Conservation (phyloP, 1,140 invertebrate genomes). For the Drosophila chauvacae region DNA sequence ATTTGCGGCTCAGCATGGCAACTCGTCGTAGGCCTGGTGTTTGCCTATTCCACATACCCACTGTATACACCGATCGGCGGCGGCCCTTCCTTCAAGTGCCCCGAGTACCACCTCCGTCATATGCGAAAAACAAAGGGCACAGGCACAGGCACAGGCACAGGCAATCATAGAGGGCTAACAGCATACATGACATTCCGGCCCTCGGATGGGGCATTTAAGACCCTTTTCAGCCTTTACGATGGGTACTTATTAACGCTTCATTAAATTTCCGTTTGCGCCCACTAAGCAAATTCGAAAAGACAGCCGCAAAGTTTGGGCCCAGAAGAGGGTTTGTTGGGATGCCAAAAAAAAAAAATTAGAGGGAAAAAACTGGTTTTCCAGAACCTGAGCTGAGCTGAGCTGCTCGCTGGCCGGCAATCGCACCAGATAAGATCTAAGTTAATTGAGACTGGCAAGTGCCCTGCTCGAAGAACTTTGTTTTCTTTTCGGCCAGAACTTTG, state of each 20-base stretch:
- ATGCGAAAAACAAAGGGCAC: constrained; percentile 43
- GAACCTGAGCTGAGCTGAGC: constrained; percentile 38
- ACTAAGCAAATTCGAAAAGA: constrained; percentile 61
- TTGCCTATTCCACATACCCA: constrained; percentile 39
- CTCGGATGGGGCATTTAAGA: constrained; percentile 61
- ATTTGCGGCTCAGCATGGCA: constrained; percentile 42
- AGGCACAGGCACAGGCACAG: not conserved
- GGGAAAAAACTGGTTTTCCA: constrained; percentile 69
- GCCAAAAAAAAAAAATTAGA: constrained; percentile 12
- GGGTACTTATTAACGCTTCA: constrained; percentile 78
- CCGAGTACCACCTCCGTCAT: constrained; percentile 13
- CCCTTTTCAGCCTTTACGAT: constrained; percentile 46
- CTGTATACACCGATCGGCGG: constrained; percentile 12
- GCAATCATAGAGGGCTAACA: constrained; percentile 18
- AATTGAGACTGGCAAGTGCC: constrained; percentile 72
- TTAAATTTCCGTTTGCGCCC: constrained; percentile 66
- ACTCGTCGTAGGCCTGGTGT: constrained; percentile 29
- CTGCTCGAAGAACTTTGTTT: constrained; percentile 38
- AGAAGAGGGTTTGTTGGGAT: constrained; percentile 31
- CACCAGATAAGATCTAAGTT: constrained; percentile 70
- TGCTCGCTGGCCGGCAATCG: constrained; percentile 20
- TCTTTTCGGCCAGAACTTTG: constrained; percentile 52
- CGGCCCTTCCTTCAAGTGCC: constrained; percentile 38
- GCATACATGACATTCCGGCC: constrained; percentile 47
- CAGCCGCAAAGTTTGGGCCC: constrained; percentile 40